Evolutionary conservation across 2,113 vertebrate genomes (phyloP), one percentile per base, ranked within the genome.

Genomic region (Anser brachyrhynchus): DNA sequence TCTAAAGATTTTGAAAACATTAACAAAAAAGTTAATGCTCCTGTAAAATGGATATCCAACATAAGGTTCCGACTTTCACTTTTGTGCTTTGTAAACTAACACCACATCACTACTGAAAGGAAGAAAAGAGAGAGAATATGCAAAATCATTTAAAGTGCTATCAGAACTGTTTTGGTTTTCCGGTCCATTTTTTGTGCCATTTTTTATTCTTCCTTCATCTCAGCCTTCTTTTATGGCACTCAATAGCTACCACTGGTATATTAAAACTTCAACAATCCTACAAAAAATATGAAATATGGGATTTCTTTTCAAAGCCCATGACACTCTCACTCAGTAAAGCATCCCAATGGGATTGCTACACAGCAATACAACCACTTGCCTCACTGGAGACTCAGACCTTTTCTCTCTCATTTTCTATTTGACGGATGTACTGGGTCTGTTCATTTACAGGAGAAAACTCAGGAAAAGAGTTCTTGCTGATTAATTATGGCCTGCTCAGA

Each of bases 401-500:
- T 59, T 11, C 23, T 51, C 41, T 75, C 82, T 79, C 57, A 88
- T 52, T 75, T 84, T 87, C 16, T 4, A 57, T 74, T 79, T 82
- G 54, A 84, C 77, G 54, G 58, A 94, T 93, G 41, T 89, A 51
- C 87, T 29, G 28, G 93, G 52, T 58, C 72, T 87, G 58, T 91
- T 93, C 73, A 52, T 65, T 88, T 91, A 72, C 52, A 92, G 80
- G 5, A 93, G 29, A 70, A 91, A 95, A 82, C 13, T 89, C 26
- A 21, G 57, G 39, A 84, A 86, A 81, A 87, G 80, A 82, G 54
- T 67, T 89, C 91, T 90, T 84, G 39, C 46, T 93, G 92, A 97
- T 94, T 96, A 96, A 97, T 85, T 89, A 89, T 11, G 49, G 33
- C 76, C 90, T 94, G 44, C 72, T 93, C 33, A 14, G 74, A 96